Evolutionary conservation across 1,140 invertebrate species (phyloP).

Genomic region (Pteromalus puparum): DNA sequence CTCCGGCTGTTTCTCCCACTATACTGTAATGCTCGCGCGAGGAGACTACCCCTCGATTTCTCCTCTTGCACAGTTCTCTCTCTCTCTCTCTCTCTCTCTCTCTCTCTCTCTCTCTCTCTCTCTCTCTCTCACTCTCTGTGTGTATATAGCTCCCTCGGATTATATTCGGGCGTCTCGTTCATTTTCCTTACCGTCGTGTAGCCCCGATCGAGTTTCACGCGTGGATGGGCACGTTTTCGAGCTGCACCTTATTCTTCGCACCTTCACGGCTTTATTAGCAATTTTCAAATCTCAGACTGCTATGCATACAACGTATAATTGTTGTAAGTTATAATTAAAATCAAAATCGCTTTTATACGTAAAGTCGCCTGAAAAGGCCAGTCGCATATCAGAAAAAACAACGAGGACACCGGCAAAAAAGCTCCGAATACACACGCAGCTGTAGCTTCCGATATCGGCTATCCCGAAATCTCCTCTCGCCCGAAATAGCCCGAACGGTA

Average conservation of each 20-base stretch:
- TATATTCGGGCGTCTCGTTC: conserved; percentile 42
- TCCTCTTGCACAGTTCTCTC: conserved; percentile 34
- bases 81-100: conserved; percentile 39
- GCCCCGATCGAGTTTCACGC: conserved; percentile 34
- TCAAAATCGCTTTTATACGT: too few species aligned
- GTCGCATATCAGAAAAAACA: too few species aligned
- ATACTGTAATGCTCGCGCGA: neutral
- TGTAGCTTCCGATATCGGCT: neutral
- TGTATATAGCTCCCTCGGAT: conserved; percentile 15
- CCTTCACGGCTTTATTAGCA: neutral
- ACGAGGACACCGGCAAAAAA: neutral
- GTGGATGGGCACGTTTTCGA: conserved; percentile 40
- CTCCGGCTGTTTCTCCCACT: conserved; percentile 19
- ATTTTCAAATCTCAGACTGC: neutral
- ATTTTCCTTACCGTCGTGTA: conserved; percentile 50
- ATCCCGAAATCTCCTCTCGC: neutral
- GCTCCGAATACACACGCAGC: neutral
- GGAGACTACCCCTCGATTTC: conserved; percentile 42
- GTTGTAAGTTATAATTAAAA: too few species aligned
- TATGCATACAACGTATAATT: too few species aligned
- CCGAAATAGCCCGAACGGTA: neutral
- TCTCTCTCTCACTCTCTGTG: conserved; percentile 44
- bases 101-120: conserved; percentile 47
- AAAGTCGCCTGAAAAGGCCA: too few species aligned
- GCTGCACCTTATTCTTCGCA: conserved; percentile 6